Evolutionary conservation across 2,797 vertebrate species (phyloP), one percentile per base, ranked within the genome.

Genomic region (Chaetodon trifasciatus): DNA sequence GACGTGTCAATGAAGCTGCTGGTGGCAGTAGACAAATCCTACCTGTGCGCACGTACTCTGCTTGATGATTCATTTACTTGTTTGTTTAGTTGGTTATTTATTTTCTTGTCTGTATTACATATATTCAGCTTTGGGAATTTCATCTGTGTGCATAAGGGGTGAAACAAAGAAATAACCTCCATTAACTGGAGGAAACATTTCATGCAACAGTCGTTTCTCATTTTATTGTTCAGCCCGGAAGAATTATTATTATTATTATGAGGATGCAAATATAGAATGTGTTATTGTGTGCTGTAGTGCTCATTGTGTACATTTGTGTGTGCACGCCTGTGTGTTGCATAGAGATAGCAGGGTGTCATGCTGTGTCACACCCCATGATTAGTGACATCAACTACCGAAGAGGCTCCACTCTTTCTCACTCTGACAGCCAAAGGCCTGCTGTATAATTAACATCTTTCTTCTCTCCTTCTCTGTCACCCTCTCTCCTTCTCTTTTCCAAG

Each of bases 281-380:
- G 42, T 61, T 73, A 67, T 67, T 72, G 70, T 78, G 47, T 21
- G 28, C 42, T 9, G 47, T 5, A 5, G 39, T 52, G 60, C 52
- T 60, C 8, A n/a, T n/a, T 63, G 42, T 47, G 76, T 66, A 37
- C 6, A 8, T 49, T 23, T 49, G 35, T 39, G 53, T 73, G 58
- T 74, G 58, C 23, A 28, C 61, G 76, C 2, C 8, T 83, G 75
- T 65, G 88, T 79, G 73, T 74, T 69, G 23, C 57, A 69, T 64
- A 56, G 74, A 81, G 82, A 91, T 87, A 84, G 78, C 85, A 84
- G 86, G 90, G 84, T 91, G 91, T 87, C 86, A 87, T 84, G 86
- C 88, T 89, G 84, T 84, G 88, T 89, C 87, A 88, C 86, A 90
- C 82, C 86, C 87, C 73, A 68, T 89, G 81, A 93, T 93, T 91